Evolutionary conservation across 2,888 invertebrate species (phyloP).

Genomic region (Nephrotoma flavescens): DNA sequence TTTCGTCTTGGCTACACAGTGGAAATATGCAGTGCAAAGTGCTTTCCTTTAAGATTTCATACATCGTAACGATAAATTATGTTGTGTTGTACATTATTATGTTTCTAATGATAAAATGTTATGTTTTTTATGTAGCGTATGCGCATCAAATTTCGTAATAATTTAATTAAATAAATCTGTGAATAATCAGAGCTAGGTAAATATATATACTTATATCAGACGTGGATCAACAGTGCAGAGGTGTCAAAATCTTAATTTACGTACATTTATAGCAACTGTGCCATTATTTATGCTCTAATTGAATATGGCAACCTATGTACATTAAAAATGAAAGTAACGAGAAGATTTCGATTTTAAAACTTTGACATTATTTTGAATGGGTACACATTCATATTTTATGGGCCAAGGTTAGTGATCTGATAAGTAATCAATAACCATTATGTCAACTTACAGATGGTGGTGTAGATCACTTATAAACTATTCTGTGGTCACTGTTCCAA

Average conservation of each 20-base stretch:
- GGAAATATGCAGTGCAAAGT: background rate
- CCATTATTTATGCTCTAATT: background rate
- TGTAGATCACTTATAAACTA: too few relatives aligned
- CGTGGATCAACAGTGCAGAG: background rate
- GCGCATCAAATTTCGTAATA: background rate
- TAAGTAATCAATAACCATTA: too few relatives aligned
- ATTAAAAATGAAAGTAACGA: background rate
- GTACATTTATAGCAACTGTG: background rate
- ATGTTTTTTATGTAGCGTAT: background rate
- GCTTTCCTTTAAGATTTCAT: background rate
- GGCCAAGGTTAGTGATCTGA: too few relatives aligned
- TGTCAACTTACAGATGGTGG: too few relatives aligned
- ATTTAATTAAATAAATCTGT: background rate
- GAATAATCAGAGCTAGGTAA: background rate
- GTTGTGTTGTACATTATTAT: background rate
- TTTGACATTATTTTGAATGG: too few relatives aligned
- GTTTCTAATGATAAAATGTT: background rate
- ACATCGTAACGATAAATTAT: background rate
- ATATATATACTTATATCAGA: background rate
- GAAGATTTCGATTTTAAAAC: background rate
- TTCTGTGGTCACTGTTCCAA: too few relatives aligned
- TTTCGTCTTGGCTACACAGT: background rate
- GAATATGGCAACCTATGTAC: background rate
- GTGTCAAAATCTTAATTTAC: background rate
- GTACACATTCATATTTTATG: too few relatives aligned